These are phyloP conservation scores for Caenorhabditis brenneri DNA, from an alignment of 1,140 invertebrate genomes.

Conservation along the genomic window DNA sequence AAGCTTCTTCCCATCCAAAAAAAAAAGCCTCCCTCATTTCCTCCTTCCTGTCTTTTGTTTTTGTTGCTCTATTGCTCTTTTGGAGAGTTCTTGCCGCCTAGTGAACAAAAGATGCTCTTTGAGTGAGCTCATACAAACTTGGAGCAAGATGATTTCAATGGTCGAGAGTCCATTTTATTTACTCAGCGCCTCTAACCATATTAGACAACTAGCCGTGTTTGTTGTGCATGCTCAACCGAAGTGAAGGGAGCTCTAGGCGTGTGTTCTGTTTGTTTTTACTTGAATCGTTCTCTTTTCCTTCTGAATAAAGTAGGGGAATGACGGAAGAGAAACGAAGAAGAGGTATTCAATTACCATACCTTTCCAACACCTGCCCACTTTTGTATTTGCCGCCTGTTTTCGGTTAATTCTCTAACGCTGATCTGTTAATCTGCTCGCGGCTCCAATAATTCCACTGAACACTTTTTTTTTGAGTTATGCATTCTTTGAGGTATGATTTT, in stretches of 20 bases:
- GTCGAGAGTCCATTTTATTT: not conserved
- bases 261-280: slow-evolving; percentile 32
- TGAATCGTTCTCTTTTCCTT: slow-evolving; percentile 12
- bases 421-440: not conserved
- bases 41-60: not conserved
- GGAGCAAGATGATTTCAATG: not conserved
- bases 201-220: slow-evolving; percentile 15
- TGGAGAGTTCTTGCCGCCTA: not conserved
- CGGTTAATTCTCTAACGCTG: not conserved
- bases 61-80: slow-evolving; percentile 24
- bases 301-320: slow-evolving; percentile 26
- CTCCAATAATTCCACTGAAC: not conserved
- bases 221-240: slow-evolving; percentile 36
- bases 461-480: not conserved
- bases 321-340: not conserved
- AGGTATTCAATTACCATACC: slow-evolving; percentile 39
- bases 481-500: not conserved
- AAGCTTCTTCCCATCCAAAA: not conserved
- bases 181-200: slow-evolving; percentile 24
- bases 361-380: not conserved
- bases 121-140: not conserved
- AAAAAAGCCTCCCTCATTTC: not conserved
- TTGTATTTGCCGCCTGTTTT: slow-evolving; percentile 31
- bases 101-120: not conserved
- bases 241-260: too few relatives aligned